Conservation (phyloP, 2,113 vertebrate genomes). For the Myiagra hebetior region DNA sequence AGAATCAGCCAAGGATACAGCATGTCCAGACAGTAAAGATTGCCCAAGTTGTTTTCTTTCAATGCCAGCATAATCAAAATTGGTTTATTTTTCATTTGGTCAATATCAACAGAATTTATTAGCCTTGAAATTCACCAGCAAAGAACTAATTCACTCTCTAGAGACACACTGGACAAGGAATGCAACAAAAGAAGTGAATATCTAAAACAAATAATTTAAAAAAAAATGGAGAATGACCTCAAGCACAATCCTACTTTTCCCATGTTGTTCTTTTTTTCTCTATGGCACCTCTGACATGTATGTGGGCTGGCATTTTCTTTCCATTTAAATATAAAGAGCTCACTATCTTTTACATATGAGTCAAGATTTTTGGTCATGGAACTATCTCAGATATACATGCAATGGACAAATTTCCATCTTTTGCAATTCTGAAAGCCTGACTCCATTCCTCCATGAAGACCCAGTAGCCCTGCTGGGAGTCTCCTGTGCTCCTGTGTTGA, state of each 20-base stretch:
- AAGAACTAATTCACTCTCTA: background rate
- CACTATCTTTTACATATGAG: background rate
- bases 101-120: background rate
- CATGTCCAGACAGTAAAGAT: slow-evolving; percentile 49
- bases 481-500: background rate
- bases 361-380: background rate
- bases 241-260: background rate
- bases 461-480: background rate
- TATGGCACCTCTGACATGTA: background rate
- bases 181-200: background rate
- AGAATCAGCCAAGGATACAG: slow-evolving; percentile 23
- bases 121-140: background rate
- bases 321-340: background rate
- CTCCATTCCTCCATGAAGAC: background rate
- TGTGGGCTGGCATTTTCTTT: background rate
- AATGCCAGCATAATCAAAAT: slow-evolving; percentile 49
- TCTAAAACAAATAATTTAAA: background rate
- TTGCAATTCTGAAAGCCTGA: background rate
- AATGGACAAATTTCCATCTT: background rate
- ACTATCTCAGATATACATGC: background rate
- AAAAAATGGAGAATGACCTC: background rate
- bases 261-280: background rate
- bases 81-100: slow-evolving; percentile 11
- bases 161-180: background rate
- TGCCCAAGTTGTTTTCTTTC: slow-evolving; percentile 43